These are phyloP conservation scores for Phalacrocorax carbo DNA, from an alignment of 2,113 vertebrate genomes.

Conservation along the genomic window DNA sequence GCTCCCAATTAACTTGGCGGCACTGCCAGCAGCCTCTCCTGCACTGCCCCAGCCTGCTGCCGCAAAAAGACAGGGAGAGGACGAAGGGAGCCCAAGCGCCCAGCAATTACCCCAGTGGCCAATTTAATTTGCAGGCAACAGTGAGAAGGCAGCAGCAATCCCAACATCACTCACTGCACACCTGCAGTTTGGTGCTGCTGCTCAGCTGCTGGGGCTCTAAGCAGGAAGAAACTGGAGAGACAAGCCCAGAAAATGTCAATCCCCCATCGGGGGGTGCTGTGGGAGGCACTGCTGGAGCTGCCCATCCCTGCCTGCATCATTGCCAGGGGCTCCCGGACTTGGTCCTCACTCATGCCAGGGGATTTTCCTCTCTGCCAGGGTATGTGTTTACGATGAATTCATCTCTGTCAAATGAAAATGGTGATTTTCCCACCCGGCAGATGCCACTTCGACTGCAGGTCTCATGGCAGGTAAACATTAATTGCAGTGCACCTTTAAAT, in stretches of 20 bases:
- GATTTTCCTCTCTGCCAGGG: not conserved
- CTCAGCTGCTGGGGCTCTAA: not conserved
- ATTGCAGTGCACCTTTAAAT: not conserved
- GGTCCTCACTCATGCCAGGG: accelerated
- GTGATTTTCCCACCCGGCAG: not conserved
- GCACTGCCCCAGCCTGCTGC: accelerated
- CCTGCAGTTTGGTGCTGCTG: not conserved
- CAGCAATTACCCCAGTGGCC: not conserved
- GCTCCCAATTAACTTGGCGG: not conserved
- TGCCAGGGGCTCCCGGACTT: not conserved
- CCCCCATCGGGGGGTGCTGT: accelerated
- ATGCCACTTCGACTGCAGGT: not conserved
- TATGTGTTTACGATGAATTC: not conserved
- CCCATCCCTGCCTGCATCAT: not conserved
- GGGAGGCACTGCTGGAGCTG: not conserved
- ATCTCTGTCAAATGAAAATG: not conserved
- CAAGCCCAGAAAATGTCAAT: not conserved
- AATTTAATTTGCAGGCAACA: not conserved
- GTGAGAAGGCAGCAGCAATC: not conserved
- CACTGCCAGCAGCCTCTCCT: not conserved
- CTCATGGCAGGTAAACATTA: not conserved
- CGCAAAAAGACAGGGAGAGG: not conserved
- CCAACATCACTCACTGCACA: accelerated
- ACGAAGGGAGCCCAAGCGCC: not conserved
- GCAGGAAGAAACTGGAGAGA: not conserved